Percentiles rank a stretch among this genome's conserved stretches.
Evolutionary conservation across 2,888 invertebrate species (phyloP).

Genomic region (Athrips mouffetella): DNA sequence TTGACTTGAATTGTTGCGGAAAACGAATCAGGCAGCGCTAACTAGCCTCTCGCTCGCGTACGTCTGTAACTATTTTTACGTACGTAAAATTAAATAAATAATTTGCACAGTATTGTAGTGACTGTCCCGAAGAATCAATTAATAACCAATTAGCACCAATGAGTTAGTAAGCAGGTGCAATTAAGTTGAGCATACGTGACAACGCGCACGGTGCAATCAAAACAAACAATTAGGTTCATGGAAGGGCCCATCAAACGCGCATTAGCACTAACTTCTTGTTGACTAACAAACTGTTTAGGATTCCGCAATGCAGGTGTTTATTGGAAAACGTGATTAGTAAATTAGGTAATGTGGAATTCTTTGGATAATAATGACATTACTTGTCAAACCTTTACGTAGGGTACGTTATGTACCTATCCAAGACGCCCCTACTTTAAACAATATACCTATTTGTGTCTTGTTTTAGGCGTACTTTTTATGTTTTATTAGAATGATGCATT

Average conservation of each 20-base stretch:
- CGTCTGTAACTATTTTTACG: no score
- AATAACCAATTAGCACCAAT: conserved; percentile 11
- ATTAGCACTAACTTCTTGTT: conserved; percentile 35
- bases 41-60: no score
- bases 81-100: no score
- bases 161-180: neutral
- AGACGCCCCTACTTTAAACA: no score
- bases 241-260: conserved; percentile 37
- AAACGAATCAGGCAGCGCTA: no score
- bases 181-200: conserved; percentile 46
- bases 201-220: conserved; percentile 40
- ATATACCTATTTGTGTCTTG: neutral
- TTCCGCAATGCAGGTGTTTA: conserved; percentile 26
- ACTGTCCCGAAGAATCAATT: conserved; percentile 2
- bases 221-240: conserved; percentile 57
- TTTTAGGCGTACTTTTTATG: neutral
- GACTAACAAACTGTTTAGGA: conserved; percentile 32
- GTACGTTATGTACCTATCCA: no score
- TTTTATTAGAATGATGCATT: no score
- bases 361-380: no score
- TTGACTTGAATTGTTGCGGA: no score
- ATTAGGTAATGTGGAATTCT: no score
- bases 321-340: conserved; percentile 14
- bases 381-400: no score
- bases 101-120: neutral